A percentile compares a stretch with the other conserved stretches of the same genome.
Conservation (phyloP, 2,113 vertebrate genomes). For the Copsychus sechellarum region DNA sequence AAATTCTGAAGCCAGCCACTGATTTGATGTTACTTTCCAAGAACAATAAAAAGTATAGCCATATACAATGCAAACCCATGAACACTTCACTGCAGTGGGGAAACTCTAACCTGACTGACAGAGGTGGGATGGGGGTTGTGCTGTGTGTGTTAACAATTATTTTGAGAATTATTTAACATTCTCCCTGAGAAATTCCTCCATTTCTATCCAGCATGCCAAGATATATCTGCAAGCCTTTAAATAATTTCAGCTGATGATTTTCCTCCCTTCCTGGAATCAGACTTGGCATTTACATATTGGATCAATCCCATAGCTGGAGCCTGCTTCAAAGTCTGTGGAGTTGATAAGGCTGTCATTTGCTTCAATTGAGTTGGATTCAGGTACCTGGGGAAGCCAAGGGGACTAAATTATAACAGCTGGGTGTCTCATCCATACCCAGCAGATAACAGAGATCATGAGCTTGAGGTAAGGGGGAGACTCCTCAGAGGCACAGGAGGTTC, state of each 20-base stretch:
- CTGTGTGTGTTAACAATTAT: conserved; percentile 5
- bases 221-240: conserved; percentile 42
- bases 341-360: not conserved
- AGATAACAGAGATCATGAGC: not conserved
- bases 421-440: not conserved
- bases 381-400: not conserved
- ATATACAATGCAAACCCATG: not conserved
- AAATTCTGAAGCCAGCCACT: not conserved
- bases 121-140: not conserved
- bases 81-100: not conserved
- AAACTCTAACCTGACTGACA: not conserved
- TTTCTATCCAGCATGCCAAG: conserved; percentile 10
- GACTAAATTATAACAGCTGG: not conserved
- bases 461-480: not conserved
- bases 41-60: not conserved
- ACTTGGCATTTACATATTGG: not conserved
- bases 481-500: not conserved
- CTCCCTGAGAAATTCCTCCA: not conserved
- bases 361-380: not conserved
- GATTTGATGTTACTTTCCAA: not conserved
- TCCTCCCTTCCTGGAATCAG: conserved; percentile 31
- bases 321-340: not conserved
- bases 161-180: not conserved
- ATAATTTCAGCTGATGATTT: conserved; percentile 39
- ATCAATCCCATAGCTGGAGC: not conserved